Conservation (phyloP, 2,888 invertebrate genomes). For the Pandemis cinnamomeana region DNA sequence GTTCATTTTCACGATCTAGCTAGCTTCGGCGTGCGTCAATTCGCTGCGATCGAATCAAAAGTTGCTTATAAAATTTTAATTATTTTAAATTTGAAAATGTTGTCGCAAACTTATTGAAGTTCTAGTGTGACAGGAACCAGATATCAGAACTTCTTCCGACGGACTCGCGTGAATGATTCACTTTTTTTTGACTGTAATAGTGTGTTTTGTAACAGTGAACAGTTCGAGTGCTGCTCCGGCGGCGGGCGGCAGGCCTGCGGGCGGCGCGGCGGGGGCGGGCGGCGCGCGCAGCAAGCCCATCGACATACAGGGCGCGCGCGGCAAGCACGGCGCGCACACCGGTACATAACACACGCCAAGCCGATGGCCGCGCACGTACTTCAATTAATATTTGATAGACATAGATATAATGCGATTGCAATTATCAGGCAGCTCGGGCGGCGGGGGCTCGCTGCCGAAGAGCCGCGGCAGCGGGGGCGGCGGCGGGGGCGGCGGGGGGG, state of each 20-base stretch:
- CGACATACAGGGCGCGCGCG: constrained; percentile 65
- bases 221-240: constrained; percentile 42
- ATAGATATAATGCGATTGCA: too few species aligned
- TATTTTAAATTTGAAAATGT: too few species aligned
- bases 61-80: too few species aligned
- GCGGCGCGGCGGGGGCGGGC: constrained; percentile 21
- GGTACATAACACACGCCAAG: constrained; percentile 51
- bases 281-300: constrained; percentile 70
- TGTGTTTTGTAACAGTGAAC: neutral
- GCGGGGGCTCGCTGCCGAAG: constrained; percentile 74
- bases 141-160: too few species aligned
- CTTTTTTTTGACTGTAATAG: neutral
- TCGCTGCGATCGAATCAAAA: too few species aligned
- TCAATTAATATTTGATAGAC: too few species aligned
- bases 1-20: too few species aligned
- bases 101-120: too few species aligned
- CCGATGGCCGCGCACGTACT: too few species aligned
- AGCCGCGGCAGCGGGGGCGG: constrained; percentile 86
- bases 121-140: too few species aligned
- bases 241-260: constrained; percentile 49
- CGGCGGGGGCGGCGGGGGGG: constrained; percentile 50
- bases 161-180: too few species aligned
- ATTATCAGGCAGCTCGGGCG: constrained; percentile 9
- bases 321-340: constrained; percentile 55
- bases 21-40: too few species aligned